These are phyloP conservation scores for Microcebus ravelobensis DNA, from an alignment of 2,113 vertebrate genomes.

Conservation along the genomic window DNA sequence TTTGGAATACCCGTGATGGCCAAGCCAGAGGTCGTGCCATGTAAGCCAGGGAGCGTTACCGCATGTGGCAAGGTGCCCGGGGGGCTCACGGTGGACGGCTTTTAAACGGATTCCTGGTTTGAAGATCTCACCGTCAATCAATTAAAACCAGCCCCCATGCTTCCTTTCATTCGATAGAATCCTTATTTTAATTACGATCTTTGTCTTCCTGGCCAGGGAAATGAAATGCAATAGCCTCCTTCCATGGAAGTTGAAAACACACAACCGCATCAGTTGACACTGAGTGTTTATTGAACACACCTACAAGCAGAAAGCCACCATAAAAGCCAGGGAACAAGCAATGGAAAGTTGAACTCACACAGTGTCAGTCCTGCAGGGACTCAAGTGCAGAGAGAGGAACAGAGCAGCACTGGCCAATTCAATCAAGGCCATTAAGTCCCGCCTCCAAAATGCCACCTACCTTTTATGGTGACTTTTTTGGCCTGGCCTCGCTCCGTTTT, in stretches of 20 bases:
- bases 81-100: background rate
- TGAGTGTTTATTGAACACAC: background rate
- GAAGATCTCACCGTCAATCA: background rate
- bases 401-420: background rate
- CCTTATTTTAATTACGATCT: background rate
- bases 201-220: slow-evolving; percentile 3
- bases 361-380: background rate
- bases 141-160: background rate
- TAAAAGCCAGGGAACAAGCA: background rate
- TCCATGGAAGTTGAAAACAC: background rate
- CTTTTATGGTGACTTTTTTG: background rate
- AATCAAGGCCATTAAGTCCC: background rate
- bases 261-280: background rate
- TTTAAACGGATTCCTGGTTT: slow-evolving; percentile 4
- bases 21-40: slow-evolving; percentile 14
- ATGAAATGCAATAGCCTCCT: background rate
- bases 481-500: background rate
- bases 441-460: background rate
- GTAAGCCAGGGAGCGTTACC: slow-evolving; percentile 13
- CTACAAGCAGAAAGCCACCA: background rate
- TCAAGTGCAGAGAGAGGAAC: background rate
- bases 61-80: background rate
- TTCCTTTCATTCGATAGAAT: background rate
- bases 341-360: background rate
- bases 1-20: slow-evolving; percentile 30